These are phyloP conservation scores for Xestobium rufovillosum DNA, from an alignment of 2,888 invertebrate genomes.

Conservation along the genomic window DNA sequence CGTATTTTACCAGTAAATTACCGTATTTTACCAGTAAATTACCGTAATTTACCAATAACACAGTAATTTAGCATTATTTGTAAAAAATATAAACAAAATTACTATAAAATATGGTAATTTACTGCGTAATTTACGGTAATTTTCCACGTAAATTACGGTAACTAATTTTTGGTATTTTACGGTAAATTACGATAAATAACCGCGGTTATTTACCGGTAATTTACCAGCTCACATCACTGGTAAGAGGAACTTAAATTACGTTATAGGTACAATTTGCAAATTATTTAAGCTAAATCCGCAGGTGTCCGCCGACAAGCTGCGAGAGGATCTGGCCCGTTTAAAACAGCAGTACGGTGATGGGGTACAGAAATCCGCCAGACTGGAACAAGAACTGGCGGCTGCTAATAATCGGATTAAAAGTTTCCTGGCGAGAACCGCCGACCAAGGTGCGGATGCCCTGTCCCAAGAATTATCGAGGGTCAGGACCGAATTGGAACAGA, in stretches of 20 bases:
- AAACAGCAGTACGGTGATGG: constrained; percentile 37
- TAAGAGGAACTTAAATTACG: not conserved
- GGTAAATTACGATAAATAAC: no score
- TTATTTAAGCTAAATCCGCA: constrained; percentile 19
- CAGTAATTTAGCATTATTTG: no score
- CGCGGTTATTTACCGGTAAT: no score
- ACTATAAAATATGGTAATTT: no score
- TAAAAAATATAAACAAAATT: no score
- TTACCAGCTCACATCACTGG: no score
- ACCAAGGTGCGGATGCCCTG: constrained; percentile 23
- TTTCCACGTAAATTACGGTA: no score
- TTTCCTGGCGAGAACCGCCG: constrained; percentile 22
- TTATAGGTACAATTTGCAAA: not conserved
- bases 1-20: no score
- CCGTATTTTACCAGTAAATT: no score
- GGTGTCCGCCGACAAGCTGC: constrained; percentile 35
- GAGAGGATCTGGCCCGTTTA: constrained; percentile 34
- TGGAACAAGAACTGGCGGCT: constrained; percentile 34
- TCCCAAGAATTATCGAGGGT: constrained; percentile 45
- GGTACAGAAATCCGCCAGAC: constrained; percentile 32
- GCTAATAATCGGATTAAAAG: constrained; percentile 27
- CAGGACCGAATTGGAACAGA: constrained; percentile 51
- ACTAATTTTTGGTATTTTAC: no score
- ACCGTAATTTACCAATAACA: no score
- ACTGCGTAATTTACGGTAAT: no score